Percentiles rank a stretch among this genome's conserved stretches.
Evolutionary conservation across 2,113 vertebrate genomes (phyloP).

Genomic region (Apteryx owenii): DNA sequence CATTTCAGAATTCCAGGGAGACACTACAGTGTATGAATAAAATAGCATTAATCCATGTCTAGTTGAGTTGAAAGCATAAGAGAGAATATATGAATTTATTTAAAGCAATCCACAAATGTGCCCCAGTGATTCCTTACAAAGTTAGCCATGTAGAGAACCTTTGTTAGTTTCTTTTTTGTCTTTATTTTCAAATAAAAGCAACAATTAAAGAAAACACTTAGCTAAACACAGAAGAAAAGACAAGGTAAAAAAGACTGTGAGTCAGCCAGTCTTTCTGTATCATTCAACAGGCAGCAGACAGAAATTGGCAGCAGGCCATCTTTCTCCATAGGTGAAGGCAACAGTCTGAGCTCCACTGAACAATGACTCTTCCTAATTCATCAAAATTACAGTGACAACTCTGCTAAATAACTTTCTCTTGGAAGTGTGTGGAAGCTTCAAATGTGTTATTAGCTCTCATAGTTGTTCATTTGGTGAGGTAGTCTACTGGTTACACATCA

Average conservation of each 20-base stretch:
- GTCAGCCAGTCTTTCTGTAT: slow-evolving; percentile 28
- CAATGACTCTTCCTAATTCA: slow-evolving; percentile 52
- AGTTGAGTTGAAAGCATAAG: slow-evolving; percentile 28
- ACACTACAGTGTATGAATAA: slow-evolving; percentile 27
- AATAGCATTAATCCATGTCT: slow-evolving; percentile 42
- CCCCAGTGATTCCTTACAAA: slow-evolving; percentile 16
- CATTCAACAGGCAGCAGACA: slow-evolving; percentile 17
- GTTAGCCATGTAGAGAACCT: slow-evolving; percentile 36
- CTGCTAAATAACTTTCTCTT: slow-evolving; percentile 53
- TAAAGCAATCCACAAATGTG: neutral
- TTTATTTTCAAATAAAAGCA: slow-evolving; percentile 48
- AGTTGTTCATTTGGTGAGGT: slow-evolving; percentile 51
- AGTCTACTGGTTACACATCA: neutral
- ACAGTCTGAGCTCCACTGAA: neutral
- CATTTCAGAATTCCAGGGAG: slow-evolving; percentile 48
- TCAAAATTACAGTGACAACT: slow-evolving; percentile 62
- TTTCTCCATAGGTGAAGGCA: neutral
- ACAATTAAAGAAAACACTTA: slow-evolving; percentile 54
- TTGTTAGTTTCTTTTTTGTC: slow-evolving; percentile 39
- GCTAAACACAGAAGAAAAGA: slow-evolving; percentile 59
- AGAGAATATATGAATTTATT: slow-evolving; percentile 47
- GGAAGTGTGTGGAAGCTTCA: slow-evolving; percentile 62
- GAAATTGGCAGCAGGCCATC: slow-evolving; percentile 29
- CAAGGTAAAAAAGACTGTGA: neutral
- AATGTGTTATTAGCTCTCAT: slow-evolving; percentile 52